Evolutionary conservation across 2,113 vertebrate species (phyloP), one percentile per base, ranked within the genome.

Genomic region (Proteles cristata): DNA sequence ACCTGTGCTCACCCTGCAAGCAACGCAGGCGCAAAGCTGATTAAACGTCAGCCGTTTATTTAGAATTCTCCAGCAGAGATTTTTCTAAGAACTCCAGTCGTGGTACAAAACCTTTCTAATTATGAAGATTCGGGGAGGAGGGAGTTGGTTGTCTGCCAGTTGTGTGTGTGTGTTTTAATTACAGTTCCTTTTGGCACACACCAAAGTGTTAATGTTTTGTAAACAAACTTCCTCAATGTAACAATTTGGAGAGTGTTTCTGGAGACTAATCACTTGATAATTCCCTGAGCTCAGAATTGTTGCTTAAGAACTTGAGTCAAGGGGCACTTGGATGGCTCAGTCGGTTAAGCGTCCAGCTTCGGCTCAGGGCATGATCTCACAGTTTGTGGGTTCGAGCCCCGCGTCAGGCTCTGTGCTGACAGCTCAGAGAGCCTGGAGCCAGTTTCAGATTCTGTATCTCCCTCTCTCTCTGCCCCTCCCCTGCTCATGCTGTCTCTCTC

Each of bases 201-300:
- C 55, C 4, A 63, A 97, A 71, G 0, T 11, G 74, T 92, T 94
- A 94, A 79, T 94, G 50, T 88, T 98, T 98, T 96, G 81, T 94
- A 96, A 97, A 92, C 48, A 97, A 50, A n/a, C 93, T 98, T 98
- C 77, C 33, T 74, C 0, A 45, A 25, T 86, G n/a, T 85, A 96
- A 96, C 9, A 96, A 96, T 92, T 84, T 66, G 73, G 45, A 91
- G 74, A 93, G 26, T 73, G 45, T 95, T 96, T n/a, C 0, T 66
- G 80, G 28, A 98, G n/a, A 98, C 88, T 94, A 97, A 96, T 53
- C 79, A 93, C n/a, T 88, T 93, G 94, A 94, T 91, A 98, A 95
- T 97, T 97, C 35, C 68, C 79, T 89, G 65, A 94, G 68, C 0
- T 98, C 90, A 97, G 97, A 97, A 98, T 98, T 97, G 90, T 95